phyloP scores from a whole-genome alignment of 2,888 invertebrate genomes.

The Metallyticus violacea region DNA sequence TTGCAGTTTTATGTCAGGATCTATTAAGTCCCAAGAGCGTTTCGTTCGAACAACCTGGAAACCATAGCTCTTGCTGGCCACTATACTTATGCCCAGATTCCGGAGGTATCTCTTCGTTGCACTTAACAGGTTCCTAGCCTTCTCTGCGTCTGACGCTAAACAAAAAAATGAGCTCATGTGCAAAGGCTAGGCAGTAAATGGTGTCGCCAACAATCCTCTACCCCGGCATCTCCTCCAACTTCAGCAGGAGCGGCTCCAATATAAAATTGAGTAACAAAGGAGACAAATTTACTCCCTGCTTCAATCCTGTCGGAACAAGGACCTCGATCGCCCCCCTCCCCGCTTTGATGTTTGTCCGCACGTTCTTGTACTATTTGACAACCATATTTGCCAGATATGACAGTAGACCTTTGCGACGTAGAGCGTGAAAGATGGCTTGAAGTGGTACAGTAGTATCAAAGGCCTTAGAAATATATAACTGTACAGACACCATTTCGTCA shows the following conservation, averaged over 20 bases:
- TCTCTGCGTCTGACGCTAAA: background rate
- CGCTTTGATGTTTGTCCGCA: background rate
- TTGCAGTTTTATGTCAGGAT: slow-evolving; percentile 35
- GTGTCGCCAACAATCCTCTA: background rate
- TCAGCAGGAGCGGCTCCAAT: slow-evolving; percentile 25
- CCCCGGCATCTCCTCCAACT: slow-evolving; percentile 12
- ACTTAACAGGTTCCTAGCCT: background rate
- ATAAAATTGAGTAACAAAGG: slow-evolving; percentile 32
- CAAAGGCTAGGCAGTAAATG: slow-evolving; percentile 26
- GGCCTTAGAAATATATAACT: slow-evolving; percentile 35
- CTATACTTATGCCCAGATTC: slow-evolving; percentile 13
- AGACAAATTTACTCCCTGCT: slow-evolving; percentile 32
- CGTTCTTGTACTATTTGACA: background rate
- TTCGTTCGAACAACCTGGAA: slow-evolving; percentile 20
- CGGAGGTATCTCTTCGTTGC: background rate
- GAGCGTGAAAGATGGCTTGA: slow-evolving; percentile 8
- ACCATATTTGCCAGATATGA: slow-evolving; percentile 21
- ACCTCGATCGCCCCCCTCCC: background rate
- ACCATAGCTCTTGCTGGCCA: slow-evolving; percentile 7
- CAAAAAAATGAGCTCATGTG: slow-evolving; percentile 30
- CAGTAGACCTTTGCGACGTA: background rate
- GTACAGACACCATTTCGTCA: slow-evolving; percentile 28
- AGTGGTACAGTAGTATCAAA: slow-evolving; percentile 38
- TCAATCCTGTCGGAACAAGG: slow-evolving; percentile 14
- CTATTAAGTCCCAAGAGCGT: slow-evolving; percentile 39